phyloP scores from a whole-genome alignment of 2,888 invertebrate genomes.

The Lepas anatifera region DNA sequence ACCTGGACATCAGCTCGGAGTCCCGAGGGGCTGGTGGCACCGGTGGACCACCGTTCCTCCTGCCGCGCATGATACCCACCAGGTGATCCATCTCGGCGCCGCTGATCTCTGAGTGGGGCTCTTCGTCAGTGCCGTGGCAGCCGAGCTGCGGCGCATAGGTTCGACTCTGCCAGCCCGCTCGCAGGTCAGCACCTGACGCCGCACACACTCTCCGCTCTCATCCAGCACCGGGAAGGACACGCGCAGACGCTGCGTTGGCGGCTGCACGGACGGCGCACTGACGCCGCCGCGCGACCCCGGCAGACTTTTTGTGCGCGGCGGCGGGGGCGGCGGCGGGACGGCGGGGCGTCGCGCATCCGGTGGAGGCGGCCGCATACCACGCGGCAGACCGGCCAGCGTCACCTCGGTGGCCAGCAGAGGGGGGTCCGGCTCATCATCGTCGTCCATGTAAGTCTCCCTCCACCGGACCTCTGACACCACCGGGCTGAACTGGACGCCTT shows the following conservation, averaged over 20 bases:
- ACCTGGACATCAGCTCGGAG: too few relatives aligned
- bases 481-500: constrained; percentile 57
- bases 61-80: too few relatives aligned
- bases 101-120: background rate
- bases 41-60: too few relatives aligned
- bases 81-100: background rate
- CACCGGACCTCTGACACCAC: constrained; percentile 68
- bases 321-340: background rate
- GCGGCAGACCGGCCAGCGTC: background rate
- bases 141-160: too few relatives aligned
- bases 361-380: too few relatives aligned
- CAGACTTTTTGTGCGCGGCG: background rate
- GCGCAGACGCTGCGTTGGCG: background rate
- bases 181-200: background rate
- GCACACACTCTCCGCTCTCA: background rate
- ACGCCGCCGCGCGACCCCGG: background rate
- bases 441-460: constrained; percentile 35
- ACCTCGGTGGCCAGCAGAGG: too few relatives aligned
- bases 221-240: background rate
- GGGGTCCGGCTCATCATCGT: background rate
- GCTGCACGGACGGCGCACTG: background rate
- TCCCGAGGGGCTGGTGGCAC: too few relatives aligned
- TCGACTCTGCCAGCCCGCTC: background rate
- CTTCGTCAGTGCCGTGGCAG: too few relatives aligned
- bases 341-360: background rate